Evolutionary conservation across 1,140 invertebrate genomes (phyloP), one percentile per base, ranked within the genome.

Genomic region (Drosophila setifemur): DNA sequence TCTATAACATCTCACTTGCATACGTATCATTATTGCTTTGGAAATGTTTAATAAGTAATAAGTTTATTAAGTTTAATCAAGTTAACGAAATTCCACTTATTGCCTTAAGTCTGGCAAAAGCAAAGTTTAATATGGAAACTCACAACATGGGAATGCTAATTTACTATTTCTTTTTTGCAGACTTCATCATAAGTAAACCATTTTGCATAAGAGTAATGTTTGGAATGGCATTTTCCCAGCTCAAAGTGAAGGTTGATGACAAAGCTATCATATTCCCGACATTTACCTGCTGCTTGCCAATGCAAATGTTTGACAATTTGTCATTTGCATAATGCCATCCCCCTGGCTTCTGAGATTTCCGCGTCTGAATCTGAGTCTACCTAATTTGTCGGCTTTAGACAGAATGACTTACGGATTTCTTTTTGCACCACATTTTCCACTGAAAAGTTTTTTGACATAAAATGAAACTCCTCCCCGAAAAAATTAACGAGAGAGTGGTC

Each of bases 241-340:
- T 61, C 55, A 75, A 74, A 16, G 28, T 64, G 19, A 54, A 42
- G 31, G 43, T 26, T 23, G 26, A 8, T 16, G 12, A 6, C 16
- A 28, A 11, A 6, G 6, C 14, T 26, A 26, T 21, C 16, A 16
- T 45, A 37, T 64, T 25, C 9, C 12, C 31, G 43, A 26, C 58
- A 73, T 69, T 83, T 70, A 64, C 73, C 68, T 75, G 50, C 35
- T 43, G 48, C 44, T 68, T 64, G 26, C 50, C 16, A 57, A 70
- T 70, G 71, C 52, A 68, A 77, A 76, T 71, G 49, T 53, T 39
- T 40, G 45, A 52, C 43, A 55, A 72, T 82, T 60, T 82, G 61
- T 68, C 71, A 83, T 83, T 83, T 85, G 74, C 79, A 83, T 83
- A 83, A 73, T 43, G n/a, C n/a, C n/a, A 28, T 25, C 18, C 25